Percentiles rank a stretch among this genome's conserved stretches.
These are phyloP conservation scores for Spizella passerina DNA, from an alignment of 2,797 vertebrate species.

Conservation along the genomic window DNA sequence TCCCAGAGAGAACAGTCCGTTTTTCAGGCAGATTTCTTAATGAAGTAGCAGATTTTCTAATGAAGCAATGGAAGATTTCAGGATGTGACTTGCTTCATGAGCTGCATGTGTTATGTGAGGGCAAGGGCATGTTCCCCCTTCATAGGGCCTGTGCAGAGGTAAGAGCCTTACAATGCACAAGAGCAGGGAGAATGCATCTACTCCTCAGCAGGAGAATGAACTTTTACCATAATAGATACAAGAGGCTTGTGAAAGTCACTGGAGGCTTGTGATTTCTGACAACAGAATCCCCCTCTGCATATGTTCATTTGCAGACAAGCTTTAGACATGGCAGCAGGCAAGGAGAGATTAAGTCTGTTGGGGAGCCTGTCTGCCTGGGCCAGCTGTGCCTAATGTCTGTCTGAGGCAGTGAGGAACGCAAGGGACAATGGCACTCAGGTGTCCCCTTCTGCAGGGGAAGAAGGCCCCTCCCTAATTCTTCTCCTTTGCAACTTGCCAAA, in stretches of 20 bases:
- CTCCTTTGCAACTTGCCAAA: background rate
- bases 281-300: background rate
- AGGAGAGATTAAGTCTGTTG: background rate
- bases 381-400: background rate
- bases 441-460: background rate
- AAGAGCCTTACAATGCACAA: background rate
- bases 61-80: background rate
- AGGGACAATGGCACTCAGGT: background rate
- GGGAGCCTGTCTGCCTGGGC: background rate
- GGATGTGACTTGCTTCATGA: background rate
- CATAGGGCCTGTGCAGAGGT: background rate
- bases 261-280: background rate
- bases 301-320: rapidly evolving
- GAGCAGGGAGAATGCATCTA: background rate
- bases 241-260: background rate
- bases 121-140: background rate
- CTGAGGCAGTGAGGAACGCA: background rate
- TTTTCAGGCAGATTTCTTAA: background rate
- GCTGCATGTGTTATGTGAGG: background rate
- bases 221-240: background rate
- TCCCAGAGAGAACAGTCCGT: background rate
- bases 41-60: background rate
- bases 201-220: background rate
- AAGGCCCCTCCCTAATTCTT: background rate
- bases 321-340: rapidly evolving